Evolutionary conservation across 2,113 vertebrate species (phyloP).

Genomic region (Pyrgilauda ruficollis): DNA sequence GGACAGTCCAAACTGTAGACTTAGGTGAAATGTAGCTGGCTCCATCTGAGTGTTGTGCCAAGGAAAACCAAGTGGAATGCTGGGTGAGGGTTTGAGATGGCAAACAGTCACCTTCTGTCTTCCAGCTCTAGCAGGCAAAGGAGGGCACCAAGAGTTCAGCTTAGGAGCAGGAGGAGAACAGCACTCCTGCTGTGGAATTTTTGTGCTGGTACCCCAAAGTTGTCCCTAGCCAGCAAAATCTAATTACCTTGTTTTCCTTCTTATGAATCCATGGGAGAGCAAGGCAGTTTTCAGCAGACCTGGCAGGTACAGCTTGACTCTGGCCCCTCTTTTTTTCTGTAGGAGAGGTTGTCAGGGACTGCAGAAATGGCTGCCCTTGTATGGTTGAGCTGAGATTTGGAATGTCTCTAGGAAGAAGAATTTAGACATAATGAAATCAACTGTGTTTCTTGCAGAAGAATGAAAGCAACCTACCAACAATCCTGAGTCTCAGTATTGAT

Average conservation of each 20-base stretch:
- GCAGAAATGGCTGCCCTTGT: not conserved
- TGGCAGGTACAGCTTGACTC: not conserved
- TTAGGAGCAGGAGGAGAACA: not conserved
- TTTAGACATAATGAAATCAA: not conserved
- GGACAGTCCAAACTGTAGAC: not conserved
- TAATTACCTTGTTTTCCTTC: not conserved
- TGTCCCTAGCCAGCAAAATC: not conserved
- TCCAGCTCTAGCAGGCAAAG: not conserved
- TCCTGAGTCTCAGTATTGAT: conserved; percentile 6
- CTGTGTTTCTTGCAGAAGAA: not conserved
- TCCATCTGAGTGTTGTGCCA: not conserved
- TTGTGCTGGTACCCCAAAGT: not conserved
- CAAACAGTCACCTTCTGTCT: not conserved
- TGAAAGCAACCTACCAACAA: not conserved
- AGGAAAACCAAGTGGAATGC: not conserved
- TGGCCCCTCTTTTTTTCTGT: not conserved
- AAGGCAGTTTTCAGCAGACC: not conserved
- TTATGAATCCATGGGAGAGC: not conserved
- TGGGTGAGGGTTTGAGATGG: not conserved
- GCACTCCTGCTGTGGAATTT: not conserved
- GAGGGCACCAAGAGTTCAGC: not conserved
- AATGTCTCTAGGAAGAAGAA: not conserved
- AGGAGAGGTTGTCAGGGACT: not conserved
- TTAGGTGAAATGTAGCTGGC: not conserved
- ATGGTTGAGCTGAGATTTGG: not conserved